Percentiles rank a stretch among this genome's conserved stretches.
These are phyloP conservation scores for Amniataba percoides DNA, from an alignment of 2,797 vertebrate genomes.

Conservation along the genomic window DNA sequence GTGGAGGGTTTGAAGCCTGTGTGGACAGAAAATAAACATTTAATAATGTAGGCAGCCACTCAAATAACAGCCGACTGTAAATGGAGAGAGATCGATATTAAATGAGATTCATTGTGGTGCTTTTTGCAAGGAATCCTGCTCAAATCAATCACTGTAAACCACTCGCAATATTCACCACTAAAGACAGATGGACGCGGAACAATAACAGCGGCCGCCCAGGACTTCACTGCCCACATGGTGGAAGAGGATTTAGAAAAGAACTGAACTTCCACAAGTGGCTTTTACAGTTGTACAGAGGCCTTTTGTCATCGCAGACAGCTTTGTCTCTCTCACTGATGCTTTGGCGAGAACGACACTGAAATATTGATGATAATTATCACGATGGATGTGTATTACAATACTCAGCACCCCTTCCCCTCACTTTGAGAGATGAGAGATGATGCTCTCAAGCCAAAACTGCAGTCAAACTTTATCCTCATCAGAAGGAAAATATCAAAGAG, in stretches of 20 bases:
- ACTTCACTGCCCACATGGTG: conserved; percentile 28
- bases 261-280: conserved; percentile 27
- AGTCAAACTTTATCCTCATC: conserved; percentile 31
- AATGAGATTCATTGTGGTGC: conserved; percentile 53
- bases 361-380: conserved; percentile 63
- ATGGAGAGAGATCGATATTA: conserved; percentile 53
- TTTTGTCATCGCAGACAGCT: conserved; percentile 59
- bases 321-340: conserved; percentile 42
- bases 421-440: conserved; percentile 35
- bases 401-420: neutral
- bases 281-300: conserved; percentile 15
- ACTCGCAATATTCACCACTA: conserved; percentile 35
- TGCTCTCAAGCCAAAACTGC: conserved; percentile 20
- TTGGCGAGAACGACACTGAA: conserved; percentile 47
- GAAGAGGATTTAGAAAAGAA: conserved; percentile 41
- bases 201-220: conserved; percentile 32
- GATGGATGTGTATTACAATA: conserved; percentile 53
- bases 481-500: conserved; percentile 12
- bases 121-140: conserved; percentile 42
- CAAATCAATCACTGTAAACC: conserved; percentile 61
- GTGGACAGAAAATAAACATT: conserved; percentile 28
- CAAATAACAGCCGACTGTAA: conserved; percentile 44
- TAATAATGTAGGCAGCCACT: conserved; percentile 37
- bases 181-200: conserved; percentile 53
- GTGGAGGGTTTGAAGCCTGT: neutral